Percentiles rank a stretch among this genome's conserved stretches.
Conservation (phyloP, 2,797 vertebrate genomes). For the Syndactyla subalaris region DNA sequence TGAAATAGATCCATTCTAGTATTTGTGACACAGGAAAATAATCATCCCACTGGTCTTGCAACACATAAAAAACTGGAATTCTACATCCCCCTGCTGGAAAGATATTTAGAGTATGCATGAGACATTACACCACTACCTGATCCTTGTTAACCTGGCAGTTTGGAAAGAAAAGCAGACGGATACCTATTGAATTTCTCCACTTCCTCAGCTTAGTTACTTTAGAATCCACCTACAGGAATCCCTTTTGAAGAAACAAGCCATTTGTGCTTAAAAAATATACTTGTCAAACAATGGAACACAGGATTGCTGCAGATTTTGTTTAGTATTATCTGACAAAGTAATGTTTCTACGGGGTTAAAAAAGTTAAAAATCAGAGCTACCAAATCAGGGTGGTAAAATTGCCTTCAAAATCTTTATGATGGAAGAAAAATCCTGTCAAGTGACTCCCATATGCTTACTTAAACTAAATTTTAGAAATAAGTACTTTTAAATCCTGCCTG, state of each 20-base stretch:
- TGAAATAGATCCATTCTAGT: neutral
- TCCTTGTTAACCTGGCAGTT: neutral
- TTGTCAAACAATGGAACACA: neutral
- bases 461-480: neutral
- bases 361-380: neutral
- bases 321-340: neutral
- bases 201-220: neutral
- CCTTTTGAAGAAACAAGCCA: neutral
- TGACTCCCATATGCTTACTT: neutral
- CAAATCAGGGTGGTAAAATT: neutral
- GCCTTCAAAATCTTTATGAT: neutral
- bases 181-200: neutral
- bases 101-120: constrained; percentile 2
- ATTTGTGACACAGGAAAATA: neutral
- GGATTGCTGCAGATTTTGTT: neutral
- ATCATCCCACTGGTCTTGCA: neutral
- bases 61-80: constrained; percentile 43
- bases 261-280: neutral
- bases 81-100: constrained; percentile 67
- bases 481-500: neutral
- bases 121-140: neutral
- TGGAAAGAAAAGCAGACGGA: neutral
- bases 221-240: neutral
- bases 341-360: neutral
- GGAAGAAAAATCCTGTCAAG: neutral